Percentiles rank a stretch among this genome's conserved stretches.
phyloP scores from a whole-genome alignment of 2,113 vertebrate species.

The Pampusana beccarii region DNA sequence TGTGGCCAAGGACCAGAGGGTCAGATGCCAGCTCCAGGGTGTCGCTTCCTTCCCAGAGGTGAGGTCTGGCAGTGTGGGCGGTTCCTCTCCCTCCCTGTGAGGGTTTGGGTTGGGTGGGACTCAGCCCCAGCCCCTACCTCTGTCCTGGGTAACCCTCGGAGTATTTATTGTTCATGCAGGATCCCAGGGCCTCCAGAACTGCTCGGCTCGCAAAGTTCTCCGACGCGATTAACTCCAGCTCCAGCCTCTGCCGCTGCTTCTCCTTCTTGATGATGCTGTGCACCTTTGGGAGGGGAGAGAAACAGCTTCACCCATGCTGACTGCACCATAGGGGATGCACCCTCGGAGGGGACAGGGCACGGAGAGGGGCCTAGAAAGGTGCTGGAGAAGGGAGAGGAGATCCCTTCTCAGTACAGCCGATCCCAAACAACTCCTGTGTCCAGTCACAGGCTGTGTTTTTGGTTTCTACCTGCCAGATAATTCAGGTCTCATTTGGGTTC shows the following conservation, averaged over 20 bases:
- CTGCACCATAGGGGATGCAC: background rate
- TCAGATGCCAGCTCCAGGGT: background rate
- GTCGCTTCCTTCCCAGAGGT: background rate
- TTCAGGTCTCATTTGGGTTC: background rate
- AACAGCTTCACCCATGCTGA: background rate
- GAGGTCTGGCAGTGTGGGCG: background rate
- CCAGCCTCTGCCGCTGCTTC: conserved; percentile 87
- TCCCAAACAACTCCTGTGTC: background rate
- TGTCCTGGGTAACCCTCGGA: conserved; percentile 97
- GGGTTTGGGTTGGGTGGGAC: background rate
- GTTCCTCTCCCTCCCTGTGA: background rate
- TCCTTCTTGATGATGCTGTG: conserved; percentile 93
- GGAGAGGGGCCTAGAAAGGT: background rate
- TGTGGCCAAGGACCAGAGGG: background rate
- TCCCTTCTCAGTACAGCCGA: background rate
- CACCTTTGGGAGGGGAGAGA: conserved; percentile 76
- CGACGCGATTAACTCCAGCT: conserved; percentile 92
- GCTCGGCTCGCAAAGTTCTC: conserved; percentile 97
- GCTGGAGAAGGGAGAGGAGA: background rate
- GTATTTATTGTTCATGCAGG: conserved; percentile 98
- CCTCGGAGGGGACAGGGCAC: background rate
- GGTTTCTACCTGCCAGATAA: background rate
- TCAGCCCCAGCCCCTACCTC: conserved; percentile 76
- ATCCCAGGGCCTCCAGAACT: conserved; percentile 94
- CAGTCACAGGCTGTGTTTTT: background rate